Conservation (phyloP, 2,888 invertebrate genomes). For the Pinctada fucata region DNA sequence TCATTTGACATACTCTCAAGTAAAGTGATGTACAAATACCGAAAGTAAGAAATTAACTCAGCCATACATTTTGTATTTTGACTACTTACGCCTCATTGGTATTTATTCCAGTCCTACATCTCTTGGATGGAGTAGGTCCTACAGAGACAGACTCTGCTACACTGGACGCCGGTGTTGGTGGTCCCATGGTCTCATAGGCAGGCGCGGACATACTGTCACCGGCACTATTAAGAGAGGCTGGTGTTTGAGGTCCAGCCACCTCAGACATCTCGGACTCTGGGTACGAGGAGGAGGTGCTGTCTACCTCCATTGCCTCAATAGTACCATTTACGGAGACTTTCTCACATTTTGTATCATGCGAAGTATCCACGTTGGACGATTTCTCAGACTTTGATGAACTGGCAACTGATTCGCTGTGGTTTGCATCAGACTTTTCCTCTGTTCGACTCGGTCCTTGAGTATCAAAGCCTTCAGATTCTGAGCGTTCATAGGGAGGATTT, state of each 20-base stretch:
- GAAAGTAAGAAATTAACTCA: no score
- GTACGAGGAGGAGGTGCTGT: constrained; percentile 20
- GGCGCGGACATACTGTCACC: constrained; percentile 11
- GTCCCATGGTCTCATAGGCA: constrained; percentile 21
- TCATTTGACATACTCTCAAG: no score
- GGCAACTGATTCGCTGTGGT: constrained; percentile 5
- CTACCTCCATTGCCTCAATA: constrained; percentile 22
- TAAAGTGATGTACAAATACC: no score
- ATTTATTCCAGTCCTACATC: constrained; percentile 50
- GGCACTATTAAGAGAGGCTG: constrained; percentile 20
- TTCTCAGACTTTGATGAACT: not conserved
- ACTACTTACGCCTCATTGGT: constrained; percentile 40
- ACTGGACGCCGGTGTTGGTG: constrained; percentile 39
- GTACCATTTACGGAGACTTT: not conserved
- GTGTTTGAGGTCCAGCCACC: constrained; percentile 30
- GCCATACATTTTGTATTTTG: not conserved
- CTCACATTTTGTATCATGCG: not conserved
- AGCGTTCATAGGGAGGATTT: not conserved
- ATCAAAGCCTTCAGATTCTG: not conserved
- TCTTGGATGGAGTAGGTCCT: constrained; percentile 53
- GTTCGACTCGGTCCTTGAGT: not conserved
- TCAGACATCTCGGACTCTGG: constrained; percentile 38
- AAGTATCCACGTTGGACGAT: not conserved
- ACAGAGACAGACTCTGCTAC: constrained; percentile 43
- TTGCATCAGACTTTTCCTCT: constrained; percentile 8